phyloP scores from a whole-genome alignment of 2,888 invertebrate genomes.

The Cistogaster globosa region DNA sequence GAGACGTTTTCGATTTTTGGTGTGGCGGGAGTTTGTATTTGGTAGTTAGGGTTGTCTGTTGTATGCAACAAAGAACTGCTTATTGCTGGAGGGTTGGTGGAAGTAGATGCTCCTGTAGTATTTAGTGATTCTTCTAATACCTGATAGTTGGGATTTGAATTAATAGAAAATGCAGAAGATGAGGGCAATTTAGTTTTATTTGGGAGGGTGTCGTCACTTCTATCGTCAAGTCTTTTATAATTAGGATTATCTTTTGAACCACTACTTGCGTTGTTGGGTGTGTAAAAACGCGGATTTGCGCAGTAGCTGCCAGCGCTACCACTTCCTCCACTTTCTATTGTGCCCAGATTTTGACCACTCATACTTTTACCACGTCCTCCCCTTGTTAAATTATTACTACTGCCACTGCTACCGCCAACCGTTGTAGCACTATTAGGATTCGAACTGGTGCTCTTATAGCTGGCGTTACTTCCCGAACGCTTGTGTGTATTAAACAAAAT shows the following conservation, averaged over 20 bases:
- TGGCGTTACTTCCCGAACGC: slow-evolving; percentile 79
- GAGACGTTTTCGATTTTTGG: slow-evolving; percentile 39
- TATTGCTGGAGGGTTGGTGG: slow-evolving; percentile 57
- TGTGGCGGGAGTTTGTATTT: slow-evolving; percentile 72
- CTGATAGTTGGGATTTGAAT: slow-evolving; percentile 75
- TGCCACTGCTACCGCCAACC: slow-evolving; percentile 61
- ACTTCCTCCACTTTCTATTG: slow-evolving; percentile 76
- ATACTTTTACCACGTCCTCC: slow-evolving; percentile 68
- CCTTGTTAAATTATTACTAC: slow-evolving; percentile 77
- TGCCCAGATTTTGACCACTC: slow-evolving; percentile 72
- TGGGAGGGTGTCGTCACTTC: slow-evolving; percentile 39
- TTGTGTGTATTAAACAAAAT: slow-evolving; percentile 79
- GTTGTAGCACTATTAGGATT: slow-evolving; percentile 73
- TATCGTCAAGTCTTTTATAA: slow-evolving; percentile 78
- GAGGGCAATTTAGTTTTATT: slow-evolving; percentile 49
- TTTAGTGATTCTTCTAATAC: slow-evolving; percentile 76
- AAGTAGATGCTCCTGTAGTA: slow-evolving; percentile 60
- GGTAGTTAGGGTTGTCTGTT: slow-evolving; percentile 78
- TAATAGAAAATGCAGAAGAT: slow-evolving; percentile 59
- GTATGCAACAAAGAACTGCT: slow-evolving; percentile 33
- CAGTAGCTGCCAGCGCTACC: slow-evolving; percentile 79
- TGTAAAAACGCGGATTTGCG: slow-evolving; percentile 77
- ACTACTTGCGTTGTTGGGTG: slow-evolving; percentile 71
- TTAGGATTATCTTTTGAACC: slow-evolving; percentile 78
- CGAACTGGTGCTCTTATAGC: slow-evolving; percentile 78